Evolutionary conservation across 2,888 invertebrate species (phyloP), one percentile per base, ranked within the genome.

Genomic region (Ligdia adustata): DNA sequence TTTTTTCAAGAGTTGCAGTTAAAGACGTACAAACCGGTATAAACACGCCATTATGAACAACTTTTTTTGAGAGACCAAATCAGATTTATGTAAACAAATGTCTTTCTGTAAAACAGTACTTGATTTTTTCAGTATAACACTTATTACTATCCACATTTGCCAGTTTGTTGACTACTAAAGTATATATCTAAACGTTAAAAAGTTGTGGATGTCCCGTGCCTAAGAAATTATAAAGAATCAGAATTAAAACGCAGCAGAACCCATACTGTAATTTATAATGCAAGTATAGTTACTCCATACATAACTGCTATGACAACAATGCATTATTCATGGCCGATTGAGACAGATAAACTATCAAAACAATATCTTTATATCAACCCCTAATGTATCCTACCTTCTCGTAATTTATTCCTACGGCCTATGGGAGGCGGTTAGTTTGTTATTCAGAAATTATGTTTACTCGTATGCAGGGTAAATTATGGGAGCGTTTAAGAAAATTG

Each of bases 301-400:
- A 59, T 62, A 55, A 65, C 60, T 62, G 57, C 63, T 65, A 74
- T 68, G 66, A 69, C 62, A 69, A 69, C 64, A 69, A 69, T 82
- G 69, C 71, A 81, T 81, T 79, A 80, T 81, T 79, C 80, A 82
- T 81, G 53, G 60, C 63, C 66, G 67, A 72, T 73, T 51, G 60
- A 60, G 55, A 60, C 58, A 60, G 64, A 57, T 66, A 57, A 61
- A 59, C 58, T 61, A 46, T 34, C 45, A 51, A 54, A 60, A 57
- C 49, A 60, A 57, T 53, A 41, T 52, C 42, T 48, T 41, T 50
- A 43, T 40, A 39, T 49, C 45, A 48, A 34, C 29, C 42, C 42
- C 32, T 42, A 50, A 55, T 45, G 41, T 49, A 42, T 46, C 48
- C 49, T 46, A 56, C 53, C 47, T 56, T 39, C 13, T 35, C 39